Evolutionary conservation across 2,888 invertebrate species (phyloP), one percentile per base, ranked within the genome.

Genomic region (Aleiodes testaceus): DNA sequence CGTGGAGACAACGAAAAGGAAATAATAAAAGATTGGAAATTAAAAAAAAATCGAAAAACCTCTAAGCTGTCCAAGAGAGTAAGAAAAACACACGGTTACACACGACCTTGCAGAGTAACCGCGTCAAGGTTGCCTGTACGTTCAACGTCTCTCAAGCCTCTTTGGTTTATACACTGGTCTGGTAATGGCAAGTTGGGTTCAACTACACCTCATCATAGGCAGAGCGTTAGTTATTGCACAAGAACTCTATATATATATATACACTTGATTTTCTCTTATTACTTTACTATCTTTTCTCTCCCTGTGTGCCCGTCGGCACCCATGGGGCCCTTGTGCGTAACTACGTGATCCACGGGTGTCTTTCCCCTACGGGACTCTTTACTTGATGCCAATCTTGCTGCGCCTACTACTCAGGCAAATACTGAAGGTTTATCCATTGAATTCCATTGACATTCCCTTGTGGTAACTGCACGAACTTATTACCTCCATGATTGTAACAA

Each of bases 51-150:
- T 63, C 20, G 2, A 16, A 47, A n/a, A 47, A 63, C 14, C 20
- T 63, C 45, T 52, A 18, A 36, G 22, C 26, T 18, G 63, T n/a
- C 22, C 45, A n/a, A 45, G 63, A 22, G 63, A 45, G 63, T 45
- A 14, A 45, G 44, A 44, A 22, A 30, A 22, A 45, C 12, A 14
- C 20, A 42, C 42, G 16, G 30, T 66, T 59, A 36, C 66, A 69
- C 42, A 66, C 72, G 72, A 53, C 72, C 72, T 72, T 72, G 72
- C 53, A 55, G 55, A 55, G 63, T 53, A 72, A 68, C 67, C 67
- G 64, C 72, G 55, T 52, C 72, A 72, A 72, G 72, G 72, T 55
- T 72, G 53, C 20, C 66, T 52, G 44, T 70, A 11, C 52, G 63
- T 30, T 47, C 63, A 67, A 45, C 36, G 42, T 66, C 50, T 49